Base-by-base conservation (phyloP, 2,888 invertebrate genomes). In the Trachelus iudaicus region DNA sequence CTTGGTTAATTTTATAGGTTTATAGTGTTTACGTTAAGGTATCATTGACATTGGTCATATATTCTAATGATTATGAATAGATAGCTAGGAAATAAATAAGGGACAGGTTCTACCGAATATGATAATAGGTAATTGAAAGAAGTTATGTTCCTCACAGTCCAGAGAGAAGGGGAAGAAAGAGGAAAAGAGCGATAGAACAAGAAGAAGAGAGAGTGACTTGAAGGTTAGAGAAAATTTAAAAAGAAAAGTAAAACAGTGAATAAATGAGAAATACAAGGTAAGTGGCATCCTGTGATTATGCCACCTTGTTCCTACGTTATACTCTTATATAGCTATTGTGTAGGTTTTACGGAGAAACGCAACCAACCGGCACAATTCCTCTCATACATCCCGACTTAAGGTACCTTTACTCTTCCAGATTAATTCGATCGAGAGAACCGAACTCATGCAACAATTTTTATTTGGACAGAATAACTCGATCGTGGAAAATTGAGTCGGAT, bases 161-260 rank as follows among this genome's bases (percentile, higher is more conserved):
- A 31, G 73, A 40, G 23, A 23, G 34, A 15, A 9, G 35, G 30
- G 15, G 34, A 23, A 69, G 11, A 23, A 11, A 35, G 34, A 34
- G 13, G 30, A 23, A 35, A 1, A 33, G 9, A 11, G 23, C 34
- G 35, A 35, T 12, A 34, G 34, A 68, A 31, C 15, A 74, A 34
- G n/a, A n/a, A 12, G 23, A 11, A 69, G 6, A n/a, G 23, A 34
- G 35, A 35, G 30, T 37, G 31, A 23, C 23, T 23, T 9, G 68
- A 34, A 69, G 37, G 74, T 75, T 30, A 23, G 30, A 69, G 12
- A 23, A 69, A 69, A 75, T 69, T 33, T 30, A 69, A 73, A 76
- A 73, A 76, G 73, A 75, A 73, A 76, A 33, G 34, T 56, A 75
- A 73, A 75, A 37, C 68, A 75, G 30, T n/a, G 40, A 69, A 74